Conservation (phyloP, 1,140 invertebrate species). For the Pseudomyrmex sp. region DNA sequence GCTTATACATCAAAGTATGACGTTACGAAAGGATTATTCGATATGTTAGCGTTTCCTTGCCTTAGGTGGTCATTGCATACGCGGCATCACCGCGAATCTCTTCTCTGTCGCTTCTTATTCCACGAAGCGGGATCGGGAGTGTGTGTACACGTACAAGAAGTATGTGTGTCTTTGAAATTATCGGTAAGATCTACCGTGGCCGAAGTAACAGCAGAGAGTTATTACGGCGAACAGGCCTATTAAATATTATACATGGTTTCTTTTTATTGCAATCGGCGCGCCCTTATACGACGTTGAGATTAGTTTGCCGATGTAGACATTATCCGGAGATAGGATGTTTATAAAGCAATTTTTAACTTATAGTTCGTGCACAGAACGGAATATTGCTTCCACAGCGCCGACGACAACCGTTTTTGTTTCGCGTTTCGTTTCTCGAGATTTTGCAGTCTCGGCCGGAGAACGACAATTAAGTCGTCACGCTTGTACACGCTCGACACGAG, state of each 20-base stretch:
- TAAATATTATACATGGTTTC: slow-evolving; percentile 76
- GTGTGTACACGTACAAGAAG: slow-evolving; percentile 11
- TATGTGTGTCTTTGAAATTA: slow-evolving; percentile 68
- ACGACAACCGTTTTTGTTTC: slow-evolving; percentile 18
- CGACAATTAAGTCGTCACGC: slow-evolving; percentile 37
- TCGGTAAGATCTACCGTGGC: slow-evolving; percentile 69
- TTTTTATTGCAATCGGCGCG: slow-evolving; percentile 66
- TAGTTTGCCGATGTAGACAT: slow-evolving; percentile 71
- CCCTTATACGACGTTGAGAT: slow-evolving; percentile 46
- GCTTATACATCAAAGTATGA: slow-evolving; percentile 40
- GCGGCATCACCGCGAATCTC: slow-evolving; percentile 52
- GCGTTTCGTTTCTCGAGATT: background rate
- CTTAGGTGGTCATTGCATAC: background rate
- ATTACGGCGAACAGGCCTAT: slow-evolving; percentile 75
- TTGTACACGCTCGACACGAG: background rate
- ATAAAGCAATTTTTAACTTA: slow-evolving; percentile 70
- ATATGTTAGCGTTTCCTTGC: slow-evolving; percentile 47
- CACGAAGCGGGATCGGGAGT: slow-evolving; percentile 13
- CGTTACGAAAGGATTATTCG: slow-evolving; percentile 56
- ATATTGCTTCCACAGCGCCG: background rate
- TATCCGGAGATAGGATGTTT: slow-evolving; percentile 69
- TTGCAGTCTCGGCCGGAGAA: background rate
- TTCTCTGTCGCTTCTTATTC: slow-evolving; percentile 3
- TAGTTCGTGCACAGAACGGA: slow-evolving; percentile 5
- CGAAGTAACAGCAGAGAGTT: slow-evolving; percentile 71